Evolutionary conservation across 2,888 invertebrate species (phyloP).

Genomic region (Trissoscelio sp.): DNA sequence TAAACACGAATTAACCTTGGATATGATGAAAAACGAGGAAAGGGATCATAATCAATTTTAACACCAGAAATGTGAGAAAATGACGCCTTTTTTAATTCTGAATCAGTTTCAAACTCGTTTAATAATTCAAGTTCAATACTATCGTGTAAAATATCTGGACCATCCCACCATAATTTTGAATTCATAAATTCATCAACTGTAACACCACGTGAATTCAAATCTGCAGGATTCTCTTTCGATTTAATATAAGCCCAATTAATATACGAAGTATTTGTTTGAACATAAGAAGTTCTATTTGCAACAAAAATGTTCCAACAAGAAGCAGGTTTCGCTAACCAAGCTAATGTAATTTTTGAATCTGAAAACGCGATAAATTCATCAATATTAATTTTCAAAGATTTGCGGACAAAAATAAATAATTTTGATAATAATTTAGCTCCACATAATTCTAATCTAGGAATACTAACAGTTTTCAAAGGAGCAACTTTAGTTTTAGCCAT

Average conservation of each 20-base stretch:
- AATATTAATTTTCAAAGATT: background rate
- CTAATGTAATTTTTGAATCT: background rate
- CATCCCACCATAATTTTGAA: conserved; percentile 23
- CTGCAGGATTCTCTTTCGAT: conserved; percentile 9
- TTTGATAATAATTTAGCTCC: background rate
- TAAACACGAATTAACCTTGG: background rate
- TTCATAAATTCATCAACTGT: background rate
- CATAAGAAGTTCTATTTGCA: background rate
- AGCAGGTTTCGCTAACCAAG: background rate
- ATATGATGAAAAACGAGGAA: background rate
- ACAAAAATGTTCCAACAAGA: background rate
- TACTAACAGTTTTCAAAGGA: background rate
- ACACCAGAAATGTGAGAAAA: background rate
- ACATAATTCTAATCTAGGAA: conserved; percentile 2
- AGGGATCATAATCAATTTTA: background rate
- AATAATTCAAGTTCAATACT: background rate
- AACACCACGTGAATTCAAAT: conserved; percentile 12
- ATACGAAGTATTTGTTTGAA: background rate
- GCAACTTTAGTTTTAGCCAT: conserved; percentile 23
- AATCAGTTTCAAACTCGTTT: background rate
- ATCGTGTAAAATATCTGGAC: background rate
- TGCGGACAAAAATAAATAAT: background rate
- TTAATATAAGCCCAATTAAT: background rate
- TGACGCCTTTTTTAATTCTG: conserved; percentile 5
- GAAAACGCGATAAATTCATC: conserved; percentile 5